Evolutionary conservation across 2,113 vertebrate genomes (phyloP), one percentile per base, ranked within the genome.

Genomic region (Larimichthys crocea): DNA sequence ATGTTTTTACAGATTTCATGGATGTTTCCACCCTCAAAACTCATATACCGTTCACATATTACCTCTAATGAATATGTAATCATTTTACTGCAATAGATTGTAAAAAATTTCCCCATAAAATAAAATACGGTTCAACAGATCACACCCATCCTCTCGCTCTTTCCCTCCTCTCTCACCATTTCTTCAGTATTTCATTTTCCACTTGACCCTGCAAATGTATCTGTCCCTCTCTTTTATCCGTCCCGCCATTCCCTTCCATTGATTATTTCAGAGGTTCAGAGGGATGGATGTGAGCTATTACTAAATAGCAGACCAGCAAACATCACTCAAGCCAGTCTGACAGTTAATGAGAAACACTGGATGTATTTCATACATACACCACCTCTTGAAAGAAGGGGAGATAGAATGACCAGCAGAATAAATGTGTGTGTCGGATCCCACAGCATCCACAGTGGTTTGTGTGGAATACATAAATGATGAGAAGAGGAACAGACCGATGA

Each of bases 341-440:
- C 91, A 90, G 86, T 76, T 91, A 92, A 94, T 93, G 88, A 92
- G 92, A 92, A 87, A 76, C 76, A 67, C 61, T 71, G 62, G 62
- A 80, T 88, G 80, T 85, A 83, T 81, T 85, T 92, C 89, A 93
- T 83, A 87, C 76, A 74, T 82, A 76, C 65, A 74, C 62, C 61
- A 31, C 56, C 63, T 59, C 67, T 60, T 57, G 67, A 79, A 76
- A 65, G 31, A 49, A 79, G 63, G 69, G 22, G 53, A 67, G 76
- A 69, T 50, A 44, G 55, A 80, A 16, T 46, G 61, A 35, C 31
- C 71, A 48, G 42, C 40, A 64, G 61, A 40, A 65, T 74, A 40
- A 49, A 77, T 77, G 84, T 76, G 57, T 79, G 50, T 73, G 80
- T 68, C 22, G 0, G 22, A 35, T 29, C 22, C 56, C 49, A 3